A percentile compares a stretch with the other conserved stretches of the same genome.
phyloP scores from a whole-genome alignment of 2,113 vertebrate genomes.

The Petrocephalus microphthalmus region DNA sequence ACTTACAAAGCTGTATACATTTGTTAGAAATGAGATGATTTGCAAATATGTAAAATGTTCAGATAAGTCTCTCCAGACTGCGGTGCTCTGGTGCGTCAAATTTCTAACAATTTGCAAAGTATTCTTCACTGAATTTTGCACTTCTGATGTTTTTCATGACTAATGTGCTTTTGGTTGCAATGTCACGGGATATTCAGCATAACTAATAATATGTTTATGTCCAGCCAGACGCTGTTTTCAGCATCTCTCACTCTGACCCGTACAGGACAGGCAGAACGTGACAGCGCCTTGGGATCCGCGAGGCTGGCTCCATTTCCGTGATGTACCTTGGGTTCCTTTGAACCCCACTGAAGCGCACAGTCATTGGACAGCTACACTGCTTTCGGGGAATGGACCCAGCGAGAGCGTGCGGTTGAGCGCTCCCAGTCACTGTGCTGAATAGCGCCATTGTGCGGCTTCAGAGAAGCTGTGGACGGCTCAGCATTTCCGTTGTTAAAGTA shows the following conservation, averaged over 20 bases:
- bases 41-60: background rate
- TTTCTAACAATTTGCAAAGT: background rate
- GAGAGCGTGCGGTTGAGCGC: background rate
- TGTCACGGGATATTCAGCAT: background rate
- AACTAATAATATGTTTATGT: background rate
- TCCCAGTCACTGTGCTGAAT: background rate
- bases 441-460: background rate
- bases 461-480: background rate
- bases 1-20: background rate
- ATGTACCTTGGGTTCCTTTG: background rate
- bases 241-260: background rate
- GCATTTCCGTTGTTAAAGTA: background rate
- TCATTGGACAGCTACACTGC: background rate
- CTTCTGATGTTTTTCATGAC: background rate
- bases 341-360: background rate
- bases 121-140: background rate
- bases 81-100: background rate
- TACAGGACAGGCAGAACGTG: background rate
- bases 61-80: background rate
- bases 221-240: background rate
- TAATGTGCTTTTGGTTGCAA: background rate
- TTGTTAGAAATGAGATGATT: background rate
- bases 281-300: background rate
- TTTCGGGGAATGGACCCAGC: background rate
- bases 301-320: background rate